Percentiles rank a stretch among this genome's conserved stretches.
Evolutionary conservation across 2,797 vertebrate genomes (phyloP).

Genomic region (Heterohyrax brucei): DNA sequence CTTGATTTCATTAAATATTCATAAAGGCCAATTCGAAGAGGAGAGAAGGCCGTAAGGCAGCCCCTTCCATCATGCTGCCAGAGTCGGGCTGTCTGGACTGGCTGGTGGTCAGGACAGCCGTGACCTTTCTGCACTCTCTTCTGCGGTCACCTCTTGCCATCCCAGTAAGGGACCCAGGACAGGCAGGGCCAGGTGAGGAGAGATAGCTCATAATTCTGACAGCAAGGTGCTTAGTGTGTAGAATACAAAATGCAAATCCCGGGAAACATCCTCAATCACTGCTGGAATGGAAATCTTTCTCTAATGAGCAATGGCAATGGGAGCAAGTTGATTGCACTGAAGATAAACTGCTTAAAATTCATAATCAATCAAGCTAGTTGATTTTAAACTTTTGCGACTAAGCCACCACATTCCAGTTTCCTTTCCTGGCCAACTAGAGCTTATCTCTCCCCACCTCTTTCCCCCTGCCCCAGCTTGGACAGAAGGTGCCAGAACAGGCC

Average conservation of each 20-base stretch:
- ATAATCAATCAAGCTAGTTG: conserved; percentile 93
- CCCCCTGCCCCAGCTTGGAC: conserved; percentile 85
- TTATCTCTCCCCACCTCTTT: conserved; percentile 85
- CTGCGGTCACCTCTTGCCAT: conserved; percentile 89
- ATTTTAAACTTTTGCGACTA: conserved; percentile 93
- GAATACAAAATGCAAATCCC: conserved; percentile 93
- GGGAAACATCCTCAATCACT: conserved; percentile 92
- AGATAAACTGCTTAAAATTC: conserved; percentile 93
- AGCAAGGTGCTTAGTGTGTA: conserved; percentile 91
- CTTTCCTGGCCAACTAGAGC: conserved; percentile 89
- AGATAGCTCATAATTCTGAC: conserved; percentile 91
- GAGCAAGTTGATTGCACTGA: conserved; percentile 93
- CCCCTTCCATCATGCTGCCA: conserved; percentile 94
- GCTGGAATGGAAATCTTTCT: conserved; percentile 93
- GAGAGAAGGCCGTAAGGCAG: conserved; percentile 93
- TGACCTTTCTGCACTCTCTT: conserved; percentile 90
- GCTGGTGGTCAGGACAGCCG: conserved; percentile 90
- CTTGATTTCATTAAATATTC: conserved; percentile 98
- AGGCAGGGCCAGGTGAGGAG: conserved; percentile 46
- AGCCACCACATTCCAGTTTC: conserved; percentile 89
- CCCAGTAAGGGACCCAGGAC: conserved; percentile 71
- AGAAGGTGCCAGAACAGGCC: conserved; percentile 89
- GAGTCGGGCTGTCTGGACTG: conserved; percentile 91
- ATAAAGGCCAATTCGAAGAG: conserved; percentile 98
- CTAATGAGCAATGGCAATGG: conserved; percentile 93